Percentiles rank a stretch among this genome's conserved stretches.
These are phyloP conservation scores for Emydoidea blandingii DNA, from an alignment of 2,797 vertebrate species.

Conservation along the genomic window DNA sequence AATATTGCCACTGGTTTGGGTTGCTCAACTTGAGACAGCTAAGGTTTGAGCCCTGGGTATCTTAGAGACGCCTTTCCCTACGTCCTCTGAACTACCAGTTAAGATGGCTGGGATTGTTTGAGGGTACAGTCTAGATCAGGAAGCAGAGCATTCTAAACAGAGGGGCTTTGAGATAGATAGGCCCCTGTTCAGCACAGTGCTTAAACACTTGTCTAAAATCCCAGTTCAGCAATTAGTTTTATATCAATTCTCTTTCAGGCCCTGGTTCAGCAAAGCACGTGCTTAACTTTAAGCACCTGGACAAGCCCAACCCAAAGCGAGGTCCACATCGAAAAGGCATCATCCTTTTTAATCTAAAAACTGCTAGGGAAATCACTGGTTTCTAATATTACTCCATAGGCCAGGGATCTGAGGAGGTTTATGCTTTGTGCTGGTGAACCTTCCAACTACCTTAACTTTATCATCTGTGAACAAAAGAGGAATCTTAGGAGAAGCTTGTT, in stretches of 20 bases:
- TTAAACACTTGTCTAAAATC: not conserved
- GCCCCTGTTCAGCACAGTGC: not conserved
- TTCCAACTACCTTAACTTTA: conserved; percentile 77
- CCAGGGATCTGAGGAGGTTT: conserved; percentile 69
- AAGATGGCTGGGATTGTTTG: not conserved
- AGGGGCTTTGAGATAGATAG: not conserved
- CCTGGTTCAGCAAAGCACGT: too few relatives aligned
- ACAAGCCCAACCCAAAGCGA: not conserved
- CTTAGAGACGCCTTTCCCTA: not conserved
- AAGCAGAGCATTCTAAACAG: not conserved
- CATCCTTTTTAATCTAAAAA: conserved; percentile 50
- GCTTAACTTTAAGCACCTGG: too few relatives aligned
- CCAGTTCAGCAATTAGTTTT: too few relatives aligned
- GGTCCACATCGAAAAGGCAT: conserved; percentile 16
- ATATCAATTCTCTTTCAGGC: too few relatives aligned
- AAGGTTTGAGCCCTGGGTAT: not conserved
- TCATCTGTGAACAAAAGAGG: conserved; percentile 74
- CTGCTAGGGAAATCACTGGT: conserved; percentile 51
- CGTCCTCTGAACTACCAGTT: not conserved
- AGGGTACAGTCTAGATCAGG: not conserved
- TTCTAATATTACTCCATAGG: conserved; percentile 58
- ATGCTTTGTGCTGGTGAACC: conserved; percentile 69
- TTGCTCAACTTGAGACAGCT: conserved; percentile 23
- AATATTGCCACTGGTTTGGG: conserved; percentile 18
- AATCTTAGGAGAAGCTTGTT: conserved; percentile 69